phyloP scores from a whole-genome alignment of 2,888 invertebrate species.

The Oscheius onirici region DNA sequence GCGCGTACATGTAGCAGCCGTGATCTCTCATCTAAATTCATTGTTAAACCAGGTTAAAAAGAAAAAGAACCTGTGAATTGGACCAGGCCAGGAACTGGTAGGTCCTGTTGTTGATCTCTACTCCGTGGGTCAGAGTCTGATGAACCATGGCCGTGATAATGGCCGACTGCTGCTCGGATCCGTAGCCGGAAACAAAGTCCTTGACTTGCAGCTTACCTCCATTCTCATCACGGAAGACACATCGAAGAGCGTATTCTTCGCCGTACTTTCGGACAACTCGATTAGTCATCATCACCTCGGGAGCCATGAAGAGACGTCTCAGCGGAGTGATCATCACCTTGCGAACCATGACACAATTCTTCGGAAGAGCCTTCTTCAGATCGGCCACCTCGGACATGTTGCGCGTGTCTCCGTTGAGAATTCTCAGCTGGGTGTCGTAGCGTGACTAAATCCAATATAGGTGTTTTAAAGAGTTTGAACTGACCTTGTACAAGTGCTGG shows the following conservation, averaged over 20 bases:
- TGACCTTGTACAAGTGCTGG: constrained; percentile 38
- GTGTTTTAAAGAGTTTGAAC: no score
- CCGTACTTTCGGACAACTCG: constrained; percentile 63
- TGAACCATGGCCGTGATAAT: constrained; percentile 47
- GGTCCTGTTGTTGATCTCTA: constrained; percentile 46
- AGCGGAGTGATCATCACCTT: constrained; percentile 57
- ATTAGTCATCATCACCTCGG: constrained; percentile 68
- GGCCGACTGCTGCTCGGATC: constrained; percentile 38
- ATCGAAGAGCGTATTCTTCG: constrained; percentile 58
- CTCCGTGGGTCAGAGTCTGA: constrained; percentile 46
- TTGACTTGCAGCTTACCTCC: constrained; percentile 14
- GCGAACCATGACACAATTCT: constrained; percentile 48
- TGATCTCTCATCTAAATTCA: constrained; percentile 63
- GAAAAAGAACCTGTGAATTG: constrained; percentile 65
- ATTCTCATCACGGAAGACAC: constrained; percentile 48
- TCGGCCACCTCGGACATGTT: constrained; percentile 13
- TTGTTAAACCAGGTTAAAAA: no score
- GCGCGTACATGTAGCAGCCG: constrained; percentile 66
- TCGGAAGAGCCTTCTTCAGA: constrained; percentile 35
- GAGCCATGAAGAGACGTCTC: constrained; percentile 52
- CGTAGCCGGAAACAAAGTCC: constrained; percentile 19
- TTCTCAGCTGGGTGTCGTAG: constrained; percentile 31
- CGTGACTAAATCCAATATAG: neutral
- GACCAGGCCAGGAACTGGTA: constrained; percentile 69
- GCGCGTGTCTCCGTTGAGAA: constrained; percentile 34